Evolutionary conservation across 2,797 vertebrate species (phyloP).

Genomic region (Gymnoscopelus microlampas): DNA sequence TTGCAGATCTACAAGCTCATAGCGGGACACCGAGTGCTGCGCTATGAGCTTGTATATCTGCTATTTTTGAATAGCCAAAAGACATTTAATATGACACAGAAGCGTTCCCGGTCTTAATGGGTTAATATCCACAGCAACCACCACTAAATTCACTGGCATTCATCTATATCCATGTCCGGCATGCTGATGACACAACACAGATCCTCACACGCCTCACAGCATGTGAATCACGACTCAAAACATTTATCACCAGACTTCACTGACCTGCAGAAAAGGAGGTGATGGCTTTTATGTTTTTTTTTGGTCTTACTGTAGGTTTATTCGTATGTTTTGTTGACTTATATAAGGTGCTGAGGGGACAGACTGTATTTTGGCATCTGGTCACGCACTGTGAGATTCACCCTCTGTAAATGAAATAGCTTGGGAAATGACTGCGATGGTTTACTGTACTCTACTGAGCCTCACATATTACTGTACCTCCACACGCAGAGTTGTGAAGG

Average conservation of each 20-base stretch:
- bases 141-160: conserved; percentile 29
- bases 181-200: conserved; percentile 50
- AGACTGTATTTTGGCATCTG: conserved; percentile 40
- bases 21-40: too few species aligned
- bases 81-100: too few species aligned
- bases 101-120: too few species aligned
- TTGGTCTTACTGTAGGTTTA: too few species aligned
- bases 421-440: conserved; percentile 38
- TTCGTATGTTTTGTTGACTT: too few species aligned
- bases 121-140: conserved; percentile 21
- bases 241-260: conserved; percentile 1
- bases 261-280: conserved; percentile 19
- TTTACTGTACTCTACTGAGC: too few species aligned
- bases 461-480: too few species aligned
- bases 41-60: too few species aligned
- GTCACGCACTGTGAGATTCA: conserved; percentile 27
- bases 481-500: too few species aligned
- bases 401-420: conserved; percentile 28
- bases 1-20: conserved; percentile 6
- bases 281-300: conserved; percentile 11
- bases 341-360: not conserved
- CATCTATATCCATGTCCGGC: conserved; percentile 50
- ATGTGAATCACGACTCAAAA: conserved; percentile 59
- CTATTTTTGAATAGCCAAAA: too few species aligned
- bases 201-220: conserved; percentile 37